Conservation (phyloP, 2,113 vertebrate genomes). For the Polypterus bichir region DNA sequence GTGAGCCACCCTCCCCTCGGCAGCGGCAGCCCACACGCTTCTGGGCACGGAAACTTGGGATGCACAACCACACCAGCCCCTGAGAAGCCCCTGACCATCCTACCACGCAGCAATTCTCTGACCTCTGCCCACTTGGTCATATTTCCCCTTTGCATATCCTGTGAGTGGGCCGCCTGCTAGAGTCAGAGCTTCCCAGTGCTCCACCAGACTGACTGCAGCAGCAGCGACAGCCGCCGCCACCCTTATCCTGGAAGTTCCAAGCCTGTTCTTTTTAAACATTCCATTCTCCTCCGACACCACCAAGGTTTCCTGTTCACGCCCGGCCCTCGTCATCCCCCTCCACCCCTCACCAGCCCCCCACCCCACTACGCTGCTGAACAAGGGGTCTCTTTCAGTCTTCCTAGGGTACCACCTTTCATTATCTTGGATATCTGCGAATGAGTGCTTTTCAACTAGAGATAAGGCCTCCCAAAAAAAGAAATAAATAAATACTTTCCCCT, state of each 20-base stretch:
- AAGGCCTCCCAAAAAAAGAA: too few relatives aligned
- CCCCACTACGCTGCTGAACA: constrained; percentile 30
- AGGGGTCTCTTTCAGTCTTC: constrained; percentile 54
- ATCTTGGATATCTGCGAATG: constrained; percentile 31
- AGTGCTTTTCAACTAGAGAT: too few relatives aligned
- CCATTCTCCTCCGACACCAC: constrained; percentile 57
- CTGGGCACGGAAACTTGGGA: constrained; percentile 48
- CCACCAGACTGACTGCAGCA: constrained; percentile 22
- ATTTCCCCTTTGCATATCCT: constrained; percentile 44
- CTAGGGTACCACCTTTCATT: constrained; percentile 57
- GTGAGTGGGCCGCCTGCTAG: constrained; percentile 40
- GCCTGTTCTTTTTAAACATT: constrained; percentile 61
- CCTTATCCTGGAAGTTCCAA: constrained; percentile 61
- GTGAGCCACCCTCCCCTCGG: constrained; percentile 31
- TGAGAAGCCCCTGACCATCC: constrained; percentile 31
- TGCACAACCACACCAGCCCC: constrained; percentile 38
- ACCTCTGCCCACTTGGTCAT: constrained; percentile 38
- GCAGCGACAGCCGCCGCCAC: constrained; percentile 32
- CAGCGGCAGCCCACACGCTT: constrained; percentile 9
- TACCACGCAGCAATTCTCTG: constrained; percentile 31
- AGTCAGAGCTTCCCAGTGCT: constrained; percentile 34
- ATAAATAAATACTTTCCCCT: too few relatives aligned
- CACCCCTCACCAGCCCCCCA: background rate
- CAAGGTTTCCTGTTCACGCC: constrained; percentile 22
- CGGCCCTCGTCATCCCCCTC: constrained; percentile 21